phyloP scores from a whole-genome alignment of 2,888 invertebrate species.

The Adelognathus sp. region DNA sequence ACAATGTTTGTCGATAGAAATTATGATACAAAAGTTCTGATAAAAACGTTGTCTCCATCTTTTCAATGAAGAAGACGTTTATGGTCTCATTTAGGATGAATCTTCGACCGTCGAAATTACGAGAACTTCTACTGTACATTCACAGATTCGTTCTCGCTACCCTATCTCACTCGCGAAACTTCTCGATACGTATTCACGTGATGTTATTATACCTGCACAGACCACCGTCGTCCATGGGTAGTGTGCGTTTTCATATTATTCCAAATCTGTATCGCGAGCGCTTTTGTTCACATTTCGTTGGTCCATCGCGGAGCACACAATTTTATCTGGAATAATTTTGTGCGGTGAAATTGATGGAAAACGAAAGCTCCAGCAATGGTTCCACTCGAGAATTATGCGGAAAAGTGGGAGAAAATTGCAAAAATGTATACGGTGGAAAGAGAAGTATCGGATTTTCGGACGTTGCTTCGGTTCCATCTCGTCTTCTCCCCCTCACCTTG shows the following conservation, averaged over 20 bases:
- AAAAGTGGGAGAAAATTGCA: not conserved
- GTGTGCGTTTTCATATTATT: not conserved
- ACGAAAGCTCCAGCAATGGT: not conserved
- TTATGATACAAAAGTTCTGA: too few species aligned
- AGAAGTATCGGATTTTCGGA: conserved; percentile 22
- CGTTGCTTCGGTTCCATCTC: not conserved
- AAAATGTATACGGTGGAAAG: conserved; percentile 8
- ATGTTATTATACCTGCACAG: conserved; percentile 7
- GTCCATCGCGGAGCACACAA: not conserved
- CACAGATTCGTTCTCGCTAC: not conserved
- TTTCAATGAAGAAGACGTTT: too few species aligned
- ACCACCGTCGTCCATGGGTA: not conserved
- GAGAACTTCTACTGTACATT: conserved; percentile 4
- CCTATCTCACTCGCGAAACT: not conserved
- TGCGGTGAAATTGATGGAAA: not conserved
- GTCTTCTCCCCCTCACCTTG: not conserved
- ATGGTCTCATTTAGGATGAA: too few species aligned
- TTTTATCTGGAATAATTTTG: conserved; percentile 19
- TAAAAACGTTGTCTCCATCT: too few species aligned
- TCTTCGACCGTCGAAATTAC: too few species aligned
- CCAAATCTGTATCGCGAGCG: not conserved
- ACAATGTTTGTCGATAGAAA: too few species aligned
- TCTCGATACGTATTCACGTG: not conserved
- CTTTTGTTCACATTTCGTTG: conserved; percentile 10
- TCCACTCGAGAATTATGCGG: not conserved